Base-by-base conservation (phyloP, 2,888 invertebrate genomes). In the Patella caerulea region DNA sequence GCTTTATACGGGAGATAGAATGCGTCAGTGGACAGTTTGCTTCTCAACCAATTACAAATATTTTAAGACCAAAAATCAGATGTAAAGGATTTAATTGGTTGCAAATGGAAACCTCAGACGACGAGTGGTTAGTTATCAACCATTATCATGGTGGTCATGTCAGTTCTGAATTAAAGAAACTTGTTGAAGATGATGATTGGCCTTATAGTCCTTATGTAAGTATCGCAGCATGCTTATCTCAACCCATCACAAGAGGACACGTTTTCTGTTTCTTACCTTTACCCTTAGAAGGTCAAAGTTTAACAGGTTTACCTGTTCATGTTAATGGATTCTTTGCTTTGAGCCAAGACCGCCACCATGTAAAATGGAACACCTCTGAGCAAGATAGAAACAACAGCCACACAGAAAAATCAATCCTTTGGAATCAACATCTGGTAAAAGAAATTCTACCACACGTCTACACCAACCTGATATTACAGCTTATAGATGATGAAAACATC, bases 221-320 rank as follows among this genome's bases (percentile, higher is more conserved):
- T 29, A 82, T 84, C 11, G 88, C 88, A 19, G 80, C 85, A 79
- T 82, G 83, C 4, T 72, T 87, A 45, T 19, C 76, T 52, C 70
- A 75, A 34, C 55, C 19, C 7, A 72, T 56, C 7, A 76, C 79
- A 19, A 76, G 75, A 59, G 89, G 90, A 17, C 89, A 90, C 54
- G 82, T 89, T 5, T 90, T 88, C 79, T 90, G 90, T 77, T 89
- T 90, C 77, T 83, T 91, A 24, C 91, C 91, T 17, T 84, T 91
- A 24, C 89, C 90, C 3, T 73, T 83, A 56, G 87, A 87, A 73
- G 79, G 81, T 12, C 79, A 84, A 69, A 84, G 83, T 72, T 81
- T 85, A n/a, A 89, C 90, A 3, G 90, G 91, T 7, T 84, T 90
- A 15, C 90, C 90, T 2, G 84, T 90, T 3, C 90, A 90, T 80